Percentiles rank a stretch among this genome's conserved stretches.
Conservation (phyloP, 2,113 vertebrate genomes). For the Proteles cristata region DNA sequence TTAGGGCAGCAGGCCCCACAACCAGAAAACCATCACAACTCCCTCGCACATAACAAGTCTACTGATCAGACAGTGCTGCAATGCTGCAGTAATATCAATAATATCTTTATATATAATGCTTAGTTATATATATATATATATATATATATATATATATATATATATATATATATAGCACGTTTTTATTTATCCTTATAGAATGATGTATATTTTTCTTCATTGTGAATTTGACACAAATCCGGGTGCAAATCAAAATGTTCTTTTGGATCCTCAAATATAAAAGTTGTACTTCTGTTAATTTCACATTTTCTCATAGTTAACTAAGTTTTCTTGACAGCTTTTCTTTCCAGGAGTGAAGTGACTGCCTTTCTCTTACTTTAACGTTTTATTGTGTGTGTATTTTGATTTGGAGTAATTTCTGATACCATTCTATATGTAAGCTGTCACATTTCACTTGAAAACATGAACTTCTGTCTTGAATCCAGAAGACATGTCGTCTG, state of each 20-base stretch:
- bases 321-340: neutral
- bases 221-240: neutral
- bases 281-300: slow-evolving; percentile 1
- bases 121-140: neutral
- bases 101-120: slow-evolving; percentile 1
- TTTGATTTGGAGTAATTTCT: neutral
- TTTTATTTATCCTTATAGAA: too few relatives aligned
- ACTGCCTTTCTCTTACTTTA: neutral
- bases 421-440: neutral
- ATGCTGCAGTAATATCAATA: too few relatives aligned
- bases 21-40: too few relatives aligned
- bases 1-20: too few relatives aligned
- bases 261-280: slow-evolving; percentile 36
- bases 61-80: too few relatives aligned
- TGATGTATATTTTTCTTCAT: neutral
- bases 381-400: neutral
- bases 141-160: neutral
- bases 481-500: neutral
- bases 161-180: neutral
- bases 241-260: neutral
- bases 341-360: neutral
- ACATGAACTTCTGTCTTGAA: neutral
- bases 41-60: too few relatives aligned
- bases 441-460: slow-evolving; percentile 21
- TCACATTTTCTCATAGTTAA: slow-evolving; percentile 49